Evolutionary conservation across 2,113 vertebrate genomes (phyloP), one percentile per base, ranked within the genome.

Genomic region (Trogon melanurus): DNA sequence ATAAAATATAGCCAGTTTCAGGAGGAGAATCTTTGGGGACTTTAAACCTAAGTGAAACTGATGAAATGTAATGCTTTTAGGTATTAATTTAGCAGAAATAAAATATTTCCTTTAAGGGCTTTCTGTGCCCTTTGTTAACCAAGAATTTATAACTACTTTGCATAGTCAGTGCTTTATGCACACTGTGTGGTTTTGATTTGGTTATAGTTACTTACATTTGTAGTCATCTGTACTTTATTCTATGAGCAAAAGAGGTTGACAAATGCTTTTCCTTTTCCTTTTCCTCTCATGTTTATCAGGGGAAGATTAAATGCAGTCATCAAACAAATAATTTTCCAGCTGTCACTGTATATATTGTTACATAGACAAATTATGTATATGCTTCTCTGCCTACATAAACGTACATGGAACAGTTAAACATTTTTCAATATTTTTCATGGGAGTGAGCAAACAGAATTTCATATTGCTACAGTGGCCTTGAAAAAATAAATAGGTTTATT

Each of bases 1-100:
- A 97, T 98, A 98, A 98, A 98, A 98, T 98, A 98, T 92, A 97
- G 96, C 97, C 94, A 95, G 96, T 97, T 97, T 94, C 91, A 94
- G 96, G 89, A 93, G 87, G 89, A 75, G 86, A 97, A 91, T 90
- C 96, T 97, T 97, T 84, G 66, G 96, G 95, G 96, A 98, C 88
- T 83, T 94, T 83, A 88, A 95, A 85, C 94, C 60, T 95, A 97
- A 97, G 96, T 93, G 96, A 96, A 97, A 92, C 94, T 93, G 97
- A 97, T 97, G 95, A 97, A 97, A 95, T 93, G 75, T 88, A 95
- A 93, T 96, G 88, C 93, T 96, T 96, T 92, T 91, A 96, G 91
- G 81, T 93, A 94, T 94, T 96, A 95, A 93, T 97, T 96, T 97
- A 87, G 88, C 89, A 96, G 95, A 97, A 97, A 92, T 96, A 95